These are phyloP conservation scores for Coenonympha arcania DNA, from an alignment of 2,888 invertebrate species.

Conservation along the genomic window DNA sequence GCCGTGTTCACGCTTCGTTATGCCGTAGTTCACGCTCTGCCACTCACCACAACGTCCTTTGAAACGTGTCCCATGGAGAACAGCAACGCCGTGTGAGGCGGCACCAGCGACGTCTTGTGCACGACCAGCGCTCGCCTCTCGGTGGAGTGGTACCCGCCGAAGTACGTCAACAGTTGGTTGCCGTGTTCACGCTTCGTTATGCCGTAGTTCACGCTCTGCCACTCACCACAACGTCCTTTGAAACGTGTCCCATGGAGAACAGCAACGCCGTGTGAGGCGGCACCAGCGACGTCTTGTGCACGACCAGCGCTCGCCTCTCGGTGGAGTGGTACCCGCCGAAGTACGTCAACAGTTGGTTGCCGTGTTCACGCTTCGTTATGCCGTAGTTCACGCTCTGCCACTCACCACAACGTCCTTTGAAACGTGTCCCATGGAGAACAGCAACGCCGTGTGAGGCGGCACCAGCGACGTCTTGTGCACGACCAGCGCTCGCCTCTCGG, in stretches of 20 bases:
- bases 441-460: conserved; percentile 73
- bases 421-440: conserved; percentile 63
- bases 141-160: conserved; percentile 71
- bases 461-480: conserved; percentile 75
- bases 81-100: conserved; percentile 74
- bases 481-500: conserved; percentile 68
- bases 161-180: conserved; percentile 70
- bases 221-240: conserved; percentile 32
- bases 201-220: conserved; percentile 77
- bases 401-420: conserved; percentile 33
- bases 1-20: conserved; percentile 44
- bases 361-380: conserved; percentile 44
- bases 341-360: conserved; percentile 68
- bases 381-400: conserved; percentile 77
- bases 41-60: conserved; percentile 35
- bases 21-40: conserved; percentile 76
- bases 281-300: conserved; percentile 75
- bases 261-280: conserved; percentile 74
- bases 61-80: conserved; percentile 56
- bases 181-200: conserved; percentile 46
- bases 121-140: conserved; percentile 72
- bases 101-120: conserved; percentile 73
- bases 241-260: conserved; percentile 55
- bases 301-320: conserved; percentile 69
- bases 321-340: conserved; percentile 73